phyloP scores from a whole-genome alignment of 2,888 invertebrate species.

The Lasioglossum marginatum region DNA sequence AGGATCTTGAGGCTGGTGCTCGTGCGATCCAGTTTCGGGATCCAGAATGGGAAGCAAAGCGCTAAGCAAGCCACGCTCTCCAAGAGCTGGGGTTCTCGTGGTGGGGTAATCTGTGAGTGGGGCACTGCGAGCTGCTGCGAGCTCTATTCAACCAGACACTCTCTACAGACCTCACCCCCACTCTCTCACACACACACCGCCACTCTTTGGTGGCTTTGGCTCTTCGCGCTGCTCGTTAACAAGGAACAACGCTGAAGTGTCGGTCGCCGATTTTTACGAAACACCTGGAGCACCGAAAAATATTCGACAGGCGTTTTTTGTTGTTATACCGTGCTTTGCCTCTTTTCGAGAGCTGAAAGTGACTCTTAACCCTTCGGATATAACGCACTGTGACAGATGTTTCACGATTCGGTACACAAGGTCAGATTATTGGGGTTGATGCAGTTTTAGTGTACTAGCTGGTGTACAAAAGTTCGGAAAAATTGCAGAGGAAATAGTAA shows the following conservation, averaged over 20 bases:
- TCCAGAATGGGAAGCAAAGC: not conserved
- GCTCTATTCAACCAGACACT: conserved; percentile 4
- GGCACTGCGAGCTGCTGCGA: not conserved
- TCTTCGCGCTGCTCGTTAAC: not conserved
- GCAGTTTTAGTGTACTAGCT: too few relatives aligned
- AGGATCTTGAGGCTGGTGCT: not conserved
- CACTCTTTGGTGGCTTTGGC: not conserved
- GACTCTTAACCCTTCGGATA: not conserved
- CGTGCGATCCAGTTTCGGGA: conserved; percentile 4
- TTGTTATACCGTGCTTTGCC: not conserved
- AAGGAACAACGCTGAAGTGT: not conserved
- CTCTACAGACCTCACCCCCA: not conserved
- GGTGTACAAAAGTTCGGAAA: too few relatives aligned
- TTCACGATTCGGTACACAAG: too few relatives aligned
- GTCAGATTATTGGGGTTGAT: too few relatives aligned
- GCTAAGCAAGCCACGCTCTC: conserved; percentile 1
- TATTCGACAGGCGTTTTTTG: not conserved
- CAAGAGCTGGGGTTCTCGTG: not conserved
- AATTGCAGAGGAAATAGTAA: too few relatives aligned
- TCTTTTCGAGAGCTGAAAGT: not conserved
- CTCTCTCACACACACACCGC: not conserved
- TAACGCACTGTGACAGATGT: too few relatives aligned
- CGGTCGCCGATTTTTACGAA: not conserved
- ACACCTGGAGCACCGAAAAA: not conserved
- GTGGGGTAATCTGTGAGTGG: conserved; percentile 3